Evolutionary conservation across 2,797 vertebrate species (phyloP).

Genomic region (Malacoctenus gilli): DNA sequence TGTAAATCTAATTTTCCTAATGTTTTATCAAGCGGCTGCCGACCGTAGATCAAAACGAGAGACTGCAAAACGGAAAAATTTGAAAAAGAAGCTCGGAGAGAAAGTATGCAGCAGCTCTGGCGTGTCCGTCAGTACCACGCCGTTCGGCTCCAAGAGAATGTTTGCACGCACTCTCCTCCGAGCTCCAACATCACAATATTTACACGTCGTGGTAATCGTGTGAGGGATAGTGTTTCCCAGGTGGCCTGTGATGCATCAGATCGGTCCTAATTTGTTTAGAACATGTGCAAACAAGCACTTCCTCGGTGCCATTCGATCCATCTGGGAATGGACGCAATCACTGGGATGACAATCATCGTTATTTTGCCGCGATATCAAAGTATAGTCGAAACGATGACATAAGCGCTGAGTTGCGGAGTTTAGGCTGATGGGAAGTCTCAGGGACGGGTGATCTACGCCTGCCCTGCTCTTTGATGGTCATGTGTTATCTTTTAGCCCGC

Average conservation of each 20-base stretch:
- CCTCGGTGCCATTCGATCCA: slow-evolving; percentile 22
- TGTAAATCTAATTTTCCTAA: slow-evolving; percentile 5
- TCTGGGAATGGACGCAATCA: slow-evolving; percentile 25
- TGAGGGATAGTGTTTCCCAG: slow-evolving; percentile 36
- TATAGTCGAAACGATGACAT: slow-evolving; percentile 18
- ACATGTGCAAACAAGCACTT: slow-evolving; percentile 46
- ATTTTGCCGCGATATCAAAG: slow-evolving; percentile 35
- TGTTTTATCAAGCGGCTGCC: background rate
- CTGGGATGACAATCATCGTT: slow-evolving; percentile 35
- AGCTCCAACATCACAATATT: slow-evolving; percentile 45
- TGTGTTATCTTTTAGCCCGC: slow-evolving; percentile 42
- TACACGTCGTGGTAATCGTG: slow-evolving; percentile 38
- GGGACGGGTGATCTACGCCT: slow-evolving; percentile 19
- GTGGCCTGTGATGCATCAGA: slow-evolving; percentile 38
- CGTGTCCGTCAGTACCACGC: background rate
- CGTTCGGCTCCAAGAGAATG: slow-evolving; percentile 13
- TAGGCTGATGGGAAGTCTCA: slow-evolving; percentile 9
- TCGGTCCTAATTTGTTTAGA: slow-evolving; percentile 53
- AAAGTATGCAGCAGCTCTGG: background rate
- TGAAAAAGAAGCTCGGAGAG: background rate
- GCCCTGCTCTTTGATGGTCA: slow-evolving; percentile 19
- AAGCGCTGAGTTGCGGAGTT: slow-evolving; percentile 15
- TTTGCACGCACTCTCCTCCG: slow-evolving; percentile 31
- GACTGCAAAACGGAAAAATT: background rate
- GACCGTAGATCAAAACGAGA: slow-evolving; percentile 21